Evolutionary conservation across 2,113 vertebrate genomes (phyloP).

Genomic region (Rutilus rutilus): DNA sequence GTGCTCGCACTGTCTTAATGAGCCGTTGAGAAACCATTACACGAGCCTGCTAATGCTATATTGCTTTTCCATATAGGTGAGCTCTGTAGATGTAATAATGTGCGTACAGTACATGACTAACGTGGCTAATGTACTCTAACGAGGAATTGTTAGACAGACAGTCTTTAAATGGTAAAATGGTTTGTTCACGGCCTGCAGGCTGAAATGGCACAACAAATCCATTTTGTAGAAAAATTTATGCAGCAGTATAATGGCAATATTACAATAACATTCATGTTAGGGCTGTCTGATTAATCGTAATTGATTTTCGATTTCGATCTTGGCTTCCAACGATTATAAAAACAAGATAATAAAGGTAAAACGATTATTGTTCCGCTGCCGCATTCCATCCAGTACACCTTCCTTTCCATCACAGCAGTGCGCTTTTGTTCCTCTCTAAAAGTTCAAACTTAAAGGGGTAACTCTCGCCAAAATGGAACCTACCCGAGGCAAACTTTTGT

Average conservation of each 20-base stretch:
- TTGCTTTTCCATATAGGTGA: neutral
- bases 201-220: neutral
- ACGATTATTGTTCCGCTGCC: too few species aligned
- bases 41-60: slow-evolving; percentile 43
- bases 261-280: neutral
- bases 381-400: too few species aligned
- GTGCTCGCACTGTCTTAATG: slow-evolving; percentile 66
- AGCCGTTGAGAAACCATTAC: slow-evolving; percentile 68
- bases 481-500: too few species aligned
- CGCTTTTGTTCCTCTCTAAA: too few species aligned
- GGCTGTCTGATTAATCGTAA: too few species aligned
- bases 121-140: slow-evolving; percentile 20
- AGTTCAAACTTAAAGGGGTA: too few species aligned
- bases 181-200: neutral
- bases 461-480: too few species aligned
- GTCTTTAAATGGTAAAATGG: neutral
- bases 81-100: neutral
- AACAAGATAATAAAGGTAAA: too few species aligned
- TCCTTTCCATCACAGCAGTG: too few species aligned
- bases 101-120: neutral
- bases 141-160: neutral
- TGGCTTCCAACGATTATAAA: too few species aligned
- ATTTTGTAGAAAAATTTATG: neutral
- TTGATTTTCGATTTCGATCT: too few species aligned
- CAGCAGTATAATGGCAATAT: neutral